Evolutionary conservation across 1,140 invertebrate species (phyloP).

Genomic region (Helicorthomorpha holstii): DNA sequence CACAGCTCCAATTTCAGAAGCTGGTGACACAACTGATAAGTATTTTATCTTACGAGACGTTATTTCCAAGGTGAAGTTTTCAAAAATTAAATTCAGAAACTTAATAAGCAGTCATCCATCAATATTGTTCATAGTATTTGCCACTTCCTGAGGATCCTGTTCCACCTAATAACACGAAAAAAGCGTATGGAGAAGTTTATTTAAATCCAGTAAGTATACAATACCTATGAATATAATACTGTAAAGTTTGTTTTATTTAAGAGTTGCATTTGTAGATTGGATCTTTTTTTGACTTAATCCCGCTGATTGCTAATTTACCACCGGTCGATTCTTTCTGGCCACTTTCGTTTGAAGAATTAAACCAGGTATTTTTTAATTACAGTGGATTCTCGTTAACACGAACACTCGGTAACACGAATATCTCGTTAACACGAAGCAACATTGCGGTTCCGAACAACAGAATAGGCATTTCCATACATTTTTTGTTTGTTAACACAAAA

Average conservation of each 20-base stretch:
- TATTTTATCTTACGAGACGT: conserved; percentile 52
- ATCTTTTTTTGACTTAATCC: not conserved
- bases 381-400: too few species aligned
- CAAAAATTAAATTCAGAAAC: not conserved
- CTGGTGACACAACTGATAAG: conserved; percentile 62
- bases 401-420: too few species aligned
- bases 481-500: too few species aligned
- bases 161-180: conserved; percentile 32
- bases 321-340: not conserved
- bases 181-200: conserved; percentile 32
- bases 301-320: not conserved
- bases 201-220: conserved; percentile 30
- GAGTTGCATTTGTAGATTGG: too few species aligned
- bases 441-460: too few species aligned
- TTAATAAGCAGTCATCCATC: too few species aligned
- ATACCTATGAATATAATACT: too few species aligned
- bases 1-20: conserved; percentile 63
- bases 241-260: too few species aligned
- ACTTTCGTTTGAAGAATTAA: not conserved
- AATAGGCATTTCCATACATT: too few species aligned
- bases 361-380: too few species aligned
- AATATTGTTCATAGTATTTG: conserved; percentile 23
- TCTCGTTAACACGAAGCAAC: too few species aligned
- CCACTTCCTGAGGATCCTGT: conserved; percentile 26
- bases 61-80: conserved; percentile 36